phyloP scores from a whole-genome alignment of 2,888 invertebrate genomes.

The Hyalella azteca region DNA sequence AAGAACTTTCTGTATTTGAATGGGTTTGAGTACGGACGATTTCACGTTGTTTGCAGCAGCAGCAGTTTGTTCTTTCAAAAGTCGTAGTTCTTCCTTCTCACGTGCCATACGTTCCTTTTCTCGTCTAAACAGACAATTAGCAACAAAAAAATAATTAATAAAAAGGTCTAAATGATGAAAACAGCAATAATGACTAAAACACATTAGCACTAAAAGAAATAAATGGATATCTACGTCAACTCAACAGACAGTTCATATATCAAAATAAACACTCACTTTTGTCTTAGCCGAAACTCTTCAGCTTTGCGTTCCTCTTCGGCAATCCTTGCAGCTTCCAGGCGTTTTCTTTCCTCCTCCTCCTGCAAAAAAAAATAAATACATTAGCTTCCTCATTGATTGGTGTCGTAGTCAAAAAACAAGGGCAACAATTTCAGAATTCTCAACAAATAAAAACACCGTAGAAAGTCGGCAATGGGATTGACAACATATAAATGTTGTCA shows the following conservation, averaged over 20 bases:
- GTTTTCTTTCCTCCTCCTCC: conserved; percentile 15
- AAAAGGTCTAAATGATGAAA: neutral
- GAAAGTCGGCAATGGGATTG: too few species aligned
- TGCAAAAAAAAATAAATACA: neutral
- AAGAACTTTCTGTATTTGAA: neutral
- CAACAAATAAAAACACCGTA: too few species aligned
- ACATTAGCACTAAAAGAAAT: neutral
- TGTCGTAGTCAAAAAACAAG: too few species aligned
- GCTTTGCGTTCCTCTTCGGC: neutral
- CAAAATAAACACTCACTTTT: too few species aligned
- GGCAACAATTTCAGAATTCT: too few species aligned
- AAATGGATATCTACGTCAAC: too few species aligned
- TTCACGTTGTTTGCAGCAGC: conserved; percentile 25
- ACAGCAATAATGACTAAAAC: neutral
- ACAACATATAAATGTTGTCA: too few species aligned
- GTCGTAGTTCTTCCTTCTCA: conserved; percentile 42
- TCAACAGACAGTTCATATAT: too few species aligned
- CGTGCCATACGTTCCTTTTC: conserved; percentile 45
- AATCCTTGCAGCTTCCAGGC: neutral
- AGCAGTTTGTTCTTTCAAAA: conserved; percentile 37
- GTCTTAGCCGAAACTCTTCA: neutral
- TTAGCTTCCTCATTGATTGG: too few species aligned
- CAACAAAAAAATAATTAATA: neutral
- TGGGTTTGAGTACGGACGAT: neutral
- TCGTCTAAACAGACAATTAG: conserved; percentile 16